These are phyloP conservation scores for Glyptemys insculpta DNA, from an alignment of 2,797 vertebrate genomes.

Conservation along the genomic window DNA sequence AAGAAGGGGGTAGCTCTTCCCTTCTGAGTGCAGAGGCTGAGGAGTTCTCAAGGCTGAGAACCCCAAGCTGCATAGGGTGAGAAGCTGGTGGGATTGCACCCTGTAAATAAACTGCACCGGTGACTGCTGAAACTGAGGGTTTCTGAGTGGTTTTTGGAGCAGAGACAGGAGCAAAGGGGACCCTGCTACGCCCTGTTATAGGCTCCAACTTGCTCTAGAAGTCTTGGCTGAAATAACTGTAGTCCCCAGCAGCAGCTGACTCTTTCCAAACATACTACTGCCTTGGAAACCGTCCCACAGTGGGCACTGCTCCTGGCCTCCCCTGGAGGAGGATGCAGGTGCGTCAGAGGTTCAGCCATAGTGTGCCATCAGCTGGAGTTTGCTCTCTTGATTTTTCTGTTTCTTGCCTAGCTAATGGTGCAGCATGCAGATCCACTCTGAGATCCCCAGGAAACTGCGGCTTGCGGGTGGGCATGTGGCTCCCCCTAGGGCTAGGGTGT, in stretches of 20 bases:
- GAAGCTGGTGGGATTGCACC: too few species aligned
- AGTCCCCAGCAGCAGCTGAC: conserved; percentile 76
- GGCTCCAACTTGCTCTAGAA: conserved; percentile 64
- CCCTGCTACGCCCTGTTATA: too few species aligned
- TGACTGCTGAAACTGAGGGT: too few species aligned
- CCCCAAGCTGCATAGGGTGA: too few species aligned
- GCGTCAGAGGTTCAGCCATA: background rate
- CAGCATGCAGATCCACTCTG: background rate
- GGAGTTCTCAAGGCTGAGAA: too few species aligned
- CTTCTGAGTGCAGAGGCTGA: too few species aligned
- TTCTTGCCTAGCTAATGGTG: background rate
- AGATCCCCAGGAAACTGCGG: background rate
- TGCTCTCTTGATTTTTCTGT: background rate
- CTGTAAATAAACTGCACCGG: too few species aligned
- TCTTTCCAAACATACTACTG: conserved; percentile 80
- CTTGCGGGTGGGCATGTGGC: background rate
- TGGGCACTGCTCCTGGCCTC: conserved; percentile 70
- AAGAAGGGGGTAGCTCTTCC: too few species aligned
- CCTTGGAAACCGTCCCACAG: conserved; percentile 66
- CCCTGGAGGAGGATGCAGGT: background rate
- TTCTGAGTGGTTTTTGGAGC: too few species aligned
- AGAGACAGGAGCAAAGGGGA: too few species aligned
- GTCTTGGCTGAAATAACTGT: conserved; percentile 77
- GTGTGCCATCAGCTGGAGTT: background rate
- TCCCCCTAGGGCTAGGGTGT: too few species aligned